Conservation (phyloP, 2,888 invertebrate genomes). For the Eugnorisma glareosa region DNA sequence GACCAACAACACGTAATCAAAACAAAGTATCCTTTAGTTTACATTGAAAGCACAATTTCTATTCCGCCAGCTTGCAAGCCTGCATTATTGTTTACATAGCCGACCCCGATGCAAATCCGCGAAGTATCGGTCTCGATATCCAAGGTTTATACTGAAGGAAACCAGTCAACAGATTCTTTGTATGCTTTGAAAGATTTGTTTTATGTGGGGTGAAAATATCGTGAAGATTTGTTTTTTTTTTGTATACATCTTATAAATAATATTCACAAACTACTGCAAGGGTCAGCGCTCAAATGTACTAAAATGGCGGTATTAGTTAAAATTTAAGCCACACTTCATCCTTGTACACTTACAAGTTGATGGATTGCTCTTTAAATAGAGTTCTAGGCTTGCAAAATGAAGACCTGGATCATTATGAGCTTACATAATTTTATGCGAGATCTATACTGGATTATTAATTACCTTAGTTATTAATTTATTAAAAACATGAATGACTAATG, state of each 20-base stretch:
- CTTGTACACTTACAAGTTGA: too few species aligned
- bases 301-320: too few species aligned
- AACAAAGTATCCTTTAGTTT: not conserved
- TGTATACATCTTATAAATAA: too few species aligned
- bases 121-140: slow-evolving; percentile 15
- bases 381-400: not conserved
- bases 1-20: slow-evolving; percentile 4
- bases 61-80: slow-evolving; percentile 52
- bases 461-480: too few species aligned
- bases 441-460: not conserved
- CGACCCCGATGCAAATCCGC: slow-evolving; percentile 55
- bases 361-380: not conserved
- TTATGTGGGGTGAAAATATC: slow-evolving; percentile 1
- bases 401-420: not conserved
- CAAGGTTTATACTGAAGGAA: slow-evolving; percentile 1
- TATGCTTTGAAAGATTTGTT: slow-evolving; percentile 26
- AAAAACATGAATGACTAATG: too few species aligned
- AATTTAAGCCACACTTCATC: too few species aligned
- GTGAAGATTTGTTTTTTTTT: too few species aligned
- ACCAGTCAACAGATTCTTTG: slow-evolving; percentile 40
- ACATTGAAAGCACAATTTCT: slow-evolving; percentile 25
- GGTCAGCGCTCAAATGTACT: too few species aligned
- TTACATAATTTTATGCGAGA: not conserved
- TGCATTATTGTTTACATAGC: slow-evolving; percentile 47
- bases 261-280: too few species aligned